Evolutionary conservation across 30 jellyfish, hydroid and myxozoan genomes (phyloP).

Genomic region (Nemopilema nomurai): DNA sequence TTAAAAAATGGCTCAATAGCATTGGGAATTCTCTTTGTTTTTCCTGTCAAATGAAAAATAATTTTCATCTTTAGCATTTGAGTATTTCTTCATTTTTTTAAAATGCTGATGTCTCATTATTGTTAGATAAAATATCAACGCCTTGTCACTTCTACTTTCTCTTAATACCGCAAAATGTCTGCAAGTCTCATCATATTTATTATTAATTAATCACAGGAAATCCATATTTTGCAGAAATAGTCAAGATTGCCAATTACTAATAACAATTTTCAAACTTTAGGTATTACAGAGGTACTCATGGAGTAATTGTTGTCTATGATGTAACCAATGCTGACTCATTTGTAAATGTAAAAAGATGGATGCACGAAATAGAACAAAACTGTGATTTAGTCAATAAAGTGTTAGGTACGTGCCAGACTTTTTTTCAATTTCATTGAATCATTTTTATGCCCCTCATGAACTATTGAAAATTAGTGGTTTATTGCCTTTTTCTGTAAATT

Average conservation of each 20-base stretch:
- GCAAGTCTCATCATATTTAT: no score
- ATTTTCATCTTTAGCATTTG: no score
- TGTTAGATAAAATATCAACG: no score
- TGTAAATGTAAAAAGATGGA: constrained; percentile 99
- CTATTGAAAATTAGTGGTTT: neutral
- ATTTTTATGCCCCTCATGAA: neutral
- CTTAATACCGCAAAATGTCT: no score
- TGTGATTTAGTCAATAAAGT: constrained; percentile 96
- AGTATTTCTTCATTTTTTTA: no score
- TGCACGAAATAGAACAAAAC: constrained; percentile 96
- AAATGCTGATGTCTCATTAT: no score
- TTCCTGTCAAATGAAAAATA: neutral
- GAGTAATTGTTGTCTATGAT: constrained; percentile 95
- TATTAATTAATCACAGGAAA: neutral
- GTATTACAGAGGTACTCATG: constrained; percentile 98
- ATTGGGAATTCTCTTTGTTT: neutral
- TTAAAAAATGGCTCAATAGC: neutral
- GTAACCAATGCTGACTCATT: constrained; percentile 98
- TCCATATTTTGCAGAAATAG: neutral
- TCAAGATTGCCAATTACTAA: neutral
- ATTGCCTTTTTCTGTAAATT: no score
- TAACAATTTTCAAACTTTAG: constrained; percentile 17
- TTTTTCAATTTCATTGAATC: neutral
- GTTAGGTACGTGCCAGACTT: constrained; percentile 68
- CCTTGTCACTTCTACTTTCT: no score